Evolutionary conservation across 1,140 invertebrate genomes (phyloP), one percentile per base, ranked within the genome.

Genomic region (Berghia stephanieae): DNA sequence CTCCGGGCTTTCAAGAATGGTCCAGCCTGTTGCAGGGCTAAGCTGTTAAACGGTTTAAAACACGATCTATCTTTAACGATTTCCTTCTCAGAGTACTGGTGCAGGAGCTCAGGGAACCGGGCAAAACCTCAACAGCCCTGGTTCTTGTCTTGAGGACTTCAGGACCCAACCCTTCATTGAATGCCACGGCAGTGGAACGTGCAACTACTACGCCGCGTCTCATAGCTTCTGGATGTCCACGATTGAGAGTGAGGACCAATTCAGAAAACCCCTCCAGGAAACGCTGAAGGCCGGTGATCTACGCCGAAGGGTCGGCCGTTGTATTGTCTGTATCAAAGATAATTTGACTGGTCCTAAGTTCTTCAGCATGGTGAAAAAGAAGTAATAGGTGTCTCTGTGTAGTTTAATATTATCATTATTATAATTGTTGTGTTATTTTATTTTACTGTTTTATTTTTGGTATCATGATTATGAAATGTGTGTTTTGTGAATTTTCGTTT

Each of bases 101-200:
- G 96, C 96, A 63, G 97, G 96, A 82, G 95, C 95, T n/a, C 94
- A 96, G 88, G 97, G 97, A 69, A 95, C 96, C 79, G 97, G 97
- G 3, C 96, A 98, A 89, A 94, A 95, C 1, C 88, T 99, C 69
- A 94, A 95, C 74, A 96, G 96, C 84, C 94, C 97, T 36, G 97
- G 97, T 60, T 98, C 96, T 2, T 99, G 97, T 88, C 90, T 99
- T 74, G 95, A 98, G 92, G 96, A 97, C 89, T 99, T 98, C 93
- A 93, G 97, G 68, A 93, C 96, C 36, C 94, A 95, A 49, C 96
- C 96, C 71, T 98, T 97, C 90, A 96, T 98, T 81, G 97, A 98
- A 90, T 98, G 96, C 88, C 86, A 87, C 46, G 86, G 87, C 27
- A 78, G 78, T 21, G 88, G 88, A 52, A 83, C 83, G 0, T 89